phyloP scores from a whole-genome alignment of 2,888 invertebrate genomes.

The Lottia scabra region DNA sequence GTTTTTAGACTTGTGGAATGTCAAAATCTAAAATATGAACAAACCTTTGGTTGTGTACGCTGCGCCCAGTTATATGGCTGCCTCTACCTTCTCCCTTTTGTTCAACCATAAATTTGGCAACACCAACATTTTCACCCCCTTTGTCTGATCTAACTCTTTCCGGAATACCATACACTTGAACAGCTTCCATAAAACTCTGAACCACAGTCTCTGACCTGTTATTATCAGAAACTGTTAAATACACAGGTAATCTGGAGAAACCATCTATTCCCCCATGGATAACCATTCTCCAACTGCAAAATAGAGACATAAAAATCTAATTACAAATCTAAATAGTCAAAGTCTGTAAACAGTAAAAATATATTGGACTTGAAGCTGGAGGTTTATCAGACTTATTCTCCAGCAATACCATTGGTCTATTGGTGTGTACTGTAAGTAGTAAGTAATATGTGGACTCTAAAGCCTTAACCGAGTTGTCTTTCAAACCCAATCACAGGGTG shows the following conservation, averaged over 20 bases:
- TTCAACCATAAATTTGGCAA: constrained; percentile 2
- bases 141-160: constrained; percentile 2
- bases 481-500: constrained; percentile 1
- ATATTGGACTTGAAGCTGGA: background rate
- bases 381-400: background rate
- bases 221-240: background rate
- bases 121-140: background rate
- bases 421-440: constrained; percentile 1
- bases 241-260: background rate
- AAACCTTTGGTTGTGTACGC: background rate
- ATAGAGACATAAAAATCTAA: too few species aligned
- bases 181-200: background rate
- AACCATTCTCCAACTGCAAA: constrained; percentile 4
- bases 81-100: background rate
- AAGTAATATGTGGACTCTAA: background rate
- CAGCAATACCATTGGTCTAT: constrained; percentile 1
- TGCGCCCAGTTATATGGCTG: constrained; percentile 3
- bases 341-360: background rate
- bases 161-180: background rate
- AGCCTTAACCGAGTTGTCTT: background rate
- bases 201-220: constrained; percentile 2
- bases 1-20: constrained; percentile 1
- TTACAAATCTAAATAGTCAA: too few species aligned
- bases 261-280: background rate
- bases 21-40: background rate